These are phyloP conservation scores for Volucella inflata DNA, from an alignment of 2,888 invertebrate genomes.

Conservation along the genomic window DNA sequence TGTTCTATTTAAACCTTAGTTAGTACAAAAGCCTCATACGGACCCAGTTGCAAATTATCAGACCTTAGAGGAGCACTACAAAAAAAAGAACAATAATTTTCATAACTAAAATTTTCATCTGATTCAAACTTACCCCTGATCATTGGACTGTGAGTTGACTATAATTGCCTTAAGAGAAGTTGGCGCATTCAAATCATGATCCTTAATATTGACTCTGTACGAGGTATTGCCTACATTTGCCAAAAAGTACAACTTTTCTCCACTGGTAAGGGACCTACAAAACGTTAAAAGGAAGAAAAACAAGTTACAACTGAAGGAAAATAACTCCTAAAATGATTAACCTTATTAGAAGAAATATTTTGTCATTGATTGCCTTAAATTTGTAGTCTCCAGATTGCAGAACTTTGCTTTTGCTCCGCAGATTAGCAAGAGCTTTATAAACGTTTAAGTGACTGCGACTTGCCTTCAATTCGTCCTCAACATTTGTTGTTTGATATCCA, in stretches of 20 bases:
- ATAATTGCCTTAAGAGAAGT: conserved; percentile 6
- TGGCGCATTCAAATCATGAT: conserved; percentile 10
- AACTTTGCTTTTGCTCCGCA: conserved; percentile 80
- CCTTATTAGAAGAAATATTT: conserved; percentile 80
- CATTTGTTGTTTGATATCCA: conserved; percentile 86
- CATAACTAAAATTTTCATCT: neutral
- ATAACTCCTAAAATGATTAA: conserved; percentile 52
- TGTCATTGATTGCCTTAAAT: conserved; percentile 78
- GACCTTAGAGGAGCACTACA: neutral
- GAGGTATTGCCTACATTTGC: conserved; percentile 20
- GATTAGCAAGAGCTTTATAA: conserved; percentile 85
- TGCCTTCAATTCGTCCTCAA: conserved; percentile 84
- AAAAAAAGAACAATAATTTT: neutral
- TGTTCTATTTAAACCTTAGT: neutral
- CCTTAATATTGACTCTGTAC: conserved; percentile 9
- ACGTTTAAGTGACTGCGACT: conserved; percentile 86
- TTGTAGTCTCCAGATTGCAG: conserved; percentile 79
- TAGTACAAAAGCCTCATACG: conserved; percentile 50
- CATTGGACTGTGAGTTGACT: conserved; percentile 23
- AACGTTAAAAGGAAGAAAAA: neutral
- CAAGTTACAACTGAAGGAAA: neutral
- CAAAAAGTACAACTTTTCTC: conserved; percentile 41
- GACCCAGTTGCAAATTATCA: conserved; percentile 3
- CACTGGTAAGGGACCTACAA: conserved; percentile 23
- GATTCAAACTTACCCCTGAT: conserved; percentile 26